Percentiles rank a stretch among this genome's conserved stretches.
Conservation (phyloP, 2,888 invertebrate species). For the Panopea generosa region DNA sequence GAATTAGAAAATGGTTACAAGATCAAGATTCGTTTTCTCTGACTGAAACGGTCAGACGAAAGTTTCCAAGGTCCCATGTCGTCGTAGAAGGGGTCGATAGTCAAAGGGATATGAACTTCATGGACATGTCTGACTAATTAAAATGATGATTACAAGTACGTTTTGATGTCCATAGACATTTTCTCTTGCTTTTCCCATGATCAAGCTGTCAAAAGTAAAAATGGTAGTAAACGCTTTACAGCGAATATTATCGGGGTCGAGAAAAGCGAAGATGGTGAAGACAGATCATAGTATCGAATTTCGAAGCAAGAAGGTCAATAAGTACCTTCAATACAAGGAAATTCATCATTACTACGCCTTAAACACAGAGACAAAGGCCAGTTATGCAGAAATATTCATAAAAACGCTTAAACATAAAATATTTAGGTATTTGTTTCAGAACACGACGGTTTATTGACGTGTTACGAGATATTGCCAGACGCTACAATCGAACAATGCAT, state of each 20-base stretch:
- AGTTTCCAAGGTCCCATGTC: conserved; percentile 13
- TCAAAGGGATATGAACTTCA: conserved; percentile 39
- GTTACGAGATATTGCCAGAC: conserved; percentile 14
- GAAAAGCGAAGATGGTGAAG: conserved; percentile 39
- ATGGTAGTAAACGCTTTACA: conserved; percentile 8
- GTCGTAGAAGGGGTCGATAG: conserved; percentile 41
- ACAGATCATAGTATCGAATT: conserved; percentile 32
- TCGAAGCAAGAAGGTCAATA: conserved; percentile 19
- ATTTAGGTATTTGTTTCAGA: conserved; percentile 16
- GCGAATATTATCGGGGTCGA: conserved; percentile 26
- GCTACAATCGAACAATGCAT: conserved; percentile 41
- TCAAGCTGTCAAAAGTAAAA: conserved; percentile 43
- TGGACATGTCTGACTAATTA: conserved; percentile 27
- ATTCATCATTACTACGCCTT: conserved; percentile 31
- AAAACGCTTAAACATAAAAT: conserved; percentile 30
- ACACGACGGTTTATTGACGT: conserved; percentile 28
- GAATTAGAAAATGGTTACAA: conserved; percentile 46
- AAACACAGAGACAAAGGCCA: conserved; percentile 38
- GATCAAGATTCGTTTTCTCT: conserved; percentile 47
- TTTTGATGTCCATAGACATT: conserved; percentile 29
- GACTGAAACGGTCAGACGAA: conserved; percentile 26
- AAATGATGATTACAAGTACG: conserved; percentile 33
- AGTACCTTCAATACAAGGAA: conserved; percentile 16
- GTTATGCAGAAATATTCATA: conserved; percentile 37
- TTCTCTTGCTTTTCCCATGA: conserved; percentile 29